These are phyloP conservation scores for Eubasilissa regina DNA, from an alignment of 1,140 invertebrate species.

Conservation along the genomic window DNA sequence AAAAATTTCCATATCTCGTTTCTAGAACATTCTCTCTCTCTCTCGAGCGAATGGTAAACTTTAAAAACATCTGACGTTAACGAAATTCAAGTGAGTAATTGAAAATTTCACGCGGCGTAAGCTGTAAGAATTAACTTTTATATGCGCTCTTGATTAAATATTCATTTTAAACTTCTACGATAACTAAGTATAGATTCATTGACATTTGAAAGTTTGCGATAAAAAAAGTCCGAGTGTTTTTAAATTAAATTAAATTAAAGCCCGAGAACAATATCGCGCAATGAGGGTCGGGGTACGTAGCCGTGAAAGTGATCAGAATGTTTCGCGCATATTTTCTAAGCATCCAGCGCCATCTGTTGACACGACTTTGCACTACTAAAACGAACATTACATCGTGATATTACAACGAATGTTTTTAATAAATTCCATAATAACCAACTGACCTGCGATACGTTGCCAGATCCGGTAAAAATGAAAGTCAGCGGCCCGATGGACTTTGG, in stretches of 20 bases:
- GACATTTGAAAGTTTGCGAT: no score
- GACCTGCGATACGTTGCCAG: conserved; percentile 87
- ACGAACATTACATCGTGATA: neutral
- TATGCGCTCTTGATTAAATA: no score
- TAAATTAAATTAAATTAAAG: no score
- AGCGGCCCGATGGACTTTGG: conserved; percentile 98
- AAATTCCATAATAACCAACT: conserved; percentile 33
- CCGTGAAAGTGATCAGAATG: neutral
- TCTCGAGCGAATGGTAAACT: neutral
- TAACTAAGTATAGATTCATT: no score
- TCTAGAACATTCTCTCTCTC: conserved; percentile 10
- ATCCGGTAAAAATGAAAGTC: conserved; percentile 98
- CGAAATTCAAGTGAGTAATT: conserved; percentile 8
- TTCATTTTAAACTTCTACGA: no score
- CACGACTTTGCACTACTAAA: neutral
- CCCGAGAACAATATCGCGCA: no score
- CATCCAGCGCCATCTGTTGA: neutral
- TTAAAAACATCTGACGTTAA: conserved; percentile 14
- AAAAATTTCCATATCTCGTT: conserved; percentile 30
- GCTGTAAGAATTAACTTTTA: neutral
- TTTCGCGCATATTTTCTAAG: neutral
- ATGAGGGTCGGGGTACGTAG: no score
- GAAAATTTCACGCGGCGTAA: conserved; percentile 2
- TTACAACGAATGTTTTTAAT: neutral
- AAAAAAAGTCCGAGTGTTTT: no score